Conservation (phyloP, 2,797 vertebrate species). For the Muscicapa comitata region DNA sequence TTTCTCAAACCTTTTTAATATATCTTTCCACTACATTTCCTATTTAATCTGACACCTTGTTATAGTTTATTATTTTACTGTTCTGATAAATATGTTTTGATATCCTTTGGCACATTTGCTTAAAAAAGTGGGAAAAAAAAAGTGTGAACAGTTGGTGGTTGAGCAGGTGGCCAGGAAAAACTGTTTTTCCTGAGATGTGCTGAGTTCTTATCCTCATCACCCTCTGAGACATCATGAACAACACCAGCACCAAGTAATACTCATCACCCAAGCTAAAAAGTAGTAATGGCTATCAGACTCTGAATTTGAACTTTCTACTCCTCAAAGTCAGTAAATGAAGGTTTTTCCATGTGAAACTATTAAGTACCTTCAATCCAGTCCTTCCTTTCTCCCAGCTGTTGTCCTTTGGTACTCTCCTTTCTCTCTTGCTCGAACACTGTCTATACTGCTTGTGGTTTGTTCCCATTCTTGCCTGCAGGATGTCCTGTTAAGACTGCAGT, state of each 20-base stretch:
- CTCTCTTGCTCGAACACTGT: neutral
- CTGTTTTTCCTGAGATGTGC: neutral
- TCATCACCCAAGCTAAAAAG: neutral
- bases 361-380: fast-evolving
- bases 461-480: neutral
- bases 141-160: conserved; percentile 31
- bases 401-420: neutral
- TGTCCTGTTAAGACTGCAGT: neutral
- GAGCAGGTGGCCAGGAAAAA: conserved; percentile 27
- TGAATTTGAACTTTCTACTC: neutral
- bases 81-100: conserved; percentile 34
- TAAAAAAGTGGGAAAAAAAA: neutral
- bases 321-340: neutral
- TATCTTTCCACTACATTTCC: neutral
- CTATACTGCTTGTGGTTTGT: fast-evolving
- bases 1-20: conserved; percentile 6
- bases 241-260: neutral
- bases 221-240: neutral
- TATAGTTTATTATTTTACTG: conserved; percentile 36
- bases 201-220: neutral
- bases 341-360: neutral
- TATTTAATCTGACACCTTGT: conserved; percentile 20
- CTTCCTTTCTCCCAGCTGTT: neutral
- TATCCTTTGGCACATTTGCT: conserved; percentile 28
- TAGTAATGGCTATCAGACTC: neutral